Conservation (phyloP, 1,140 invertebrate species). For the Cardiocondyla obscurior region DNA sequence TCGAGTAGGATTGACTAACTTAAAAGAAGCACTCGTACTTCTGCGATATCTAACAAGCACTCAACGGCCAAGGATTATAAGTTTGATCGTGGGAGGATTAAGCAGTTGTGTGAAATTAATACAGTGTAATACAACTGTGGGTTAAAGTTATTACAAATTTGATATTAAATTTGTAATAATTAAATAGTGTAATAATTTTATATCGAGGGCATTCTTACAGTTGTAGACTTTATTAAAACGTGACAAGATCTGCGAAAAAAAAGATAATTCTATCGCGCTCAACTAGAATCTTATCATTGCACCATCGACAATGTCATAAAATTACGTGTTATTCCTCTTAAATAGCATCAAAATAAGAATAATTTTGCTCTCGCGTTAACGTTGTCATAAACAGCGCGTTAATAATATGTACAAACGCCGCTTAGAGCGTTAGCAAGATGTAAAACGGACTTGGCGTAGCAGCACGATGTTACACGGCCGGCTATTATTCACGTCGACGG, state of each 20-base stretch:
- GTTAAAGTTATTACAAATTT: not conserved
- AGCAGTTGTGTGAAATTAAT: not conserved
- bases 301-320: not conserved
- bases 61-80: conserved; percentile 20
- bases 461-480: conserved; percentile 14
- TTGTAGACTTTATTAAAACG: no score
- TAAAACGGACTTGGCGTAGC: conserved; percentile 37
- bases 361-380: conserved; percentile 17
- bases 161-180: not conserved
- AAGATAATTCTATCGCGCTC: not conserved
- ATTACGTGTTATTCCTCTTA: not conserved
- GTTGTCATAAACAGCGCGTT: conserved; percentile 27
- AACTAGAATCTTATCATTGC: not conserved
- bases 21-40: not conserved
- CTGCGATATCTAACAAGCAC: not conserved
- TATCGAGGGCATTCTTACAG: no score
- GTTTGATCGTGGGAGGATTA: not conserved
- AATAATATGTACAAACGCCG: conserved; percentile 20
- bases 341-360: conserved; percentile 7
- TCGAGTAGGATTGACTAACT: conserved; percentile 16
- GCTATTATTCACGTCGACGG: conserved; percentile 24
- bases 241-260: no score
- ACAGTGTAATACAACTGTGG: not conserved
- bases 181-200: no score
- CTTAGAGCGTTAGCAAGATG: conserved; percentile 44